Base-by-base conservation (phyloP, 2,888 invertebrate genomes). In the Brenthis ino region DNA sequence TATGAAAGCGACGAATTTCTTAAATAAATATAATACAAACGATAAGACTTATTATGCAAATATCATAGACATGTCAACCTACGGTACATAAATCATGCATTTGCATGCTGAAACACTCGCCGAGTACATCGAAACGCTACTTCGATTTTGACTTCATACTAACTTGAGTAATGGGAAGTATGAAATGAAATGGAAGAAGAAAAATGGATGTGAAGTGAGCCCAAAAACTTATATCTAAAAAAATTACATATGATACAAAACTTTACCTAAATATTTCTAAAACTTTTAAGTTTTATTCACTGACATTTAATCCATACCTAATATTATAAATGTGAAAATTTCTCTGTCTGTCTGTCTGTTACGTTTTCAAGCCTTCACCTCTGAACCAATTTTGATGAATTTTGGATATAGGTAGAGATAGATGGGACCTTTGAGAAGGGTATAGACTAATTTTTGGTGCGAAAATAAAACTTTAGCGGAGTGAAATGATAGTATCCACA, bases 61-160 rank as follows among this genome's bases (percentile, higher is more conserved):
- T 43, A 16, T 33, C 68, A 28, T 28, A 70, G 68, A 74, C 70
- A 67, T 58, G 73, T 74, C 74, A 70, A 64, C 64, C 69, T 55
- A 67, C 65, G 37, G 79, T 77, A 79, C 83, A 90, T 91, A 89
- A 90, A 91, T 91, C 91, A 91, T 89, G 80, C 76, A 83, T 85
- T 82, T 83, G 85, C 85, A 85, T 85, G 80, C 81, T 75, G 79
- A 33, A 63, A 20, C 63, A 82, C 80, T 80, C 78, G 74, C 74
- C 72, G 82, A 83, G 84, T 82, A 84, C 86, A 88, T 87, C 81
- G 87, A 77, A 81, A 80, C 77, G 81, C 54, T 82, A 80, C 82
- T 85, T 80, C 83, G 83, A 70, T 70, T 73, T 67, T 67, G 70
- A 71, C 51, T 69, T 57, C 53, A 61, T 67, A 64, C 68, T 24